A percentile compares a stretch with the other conserved stretches of the same genome.
Evolutionary conservation across 2,888 invertebrate species (phyloP).

Genomic region (Orgyia antiqua): DNA sequence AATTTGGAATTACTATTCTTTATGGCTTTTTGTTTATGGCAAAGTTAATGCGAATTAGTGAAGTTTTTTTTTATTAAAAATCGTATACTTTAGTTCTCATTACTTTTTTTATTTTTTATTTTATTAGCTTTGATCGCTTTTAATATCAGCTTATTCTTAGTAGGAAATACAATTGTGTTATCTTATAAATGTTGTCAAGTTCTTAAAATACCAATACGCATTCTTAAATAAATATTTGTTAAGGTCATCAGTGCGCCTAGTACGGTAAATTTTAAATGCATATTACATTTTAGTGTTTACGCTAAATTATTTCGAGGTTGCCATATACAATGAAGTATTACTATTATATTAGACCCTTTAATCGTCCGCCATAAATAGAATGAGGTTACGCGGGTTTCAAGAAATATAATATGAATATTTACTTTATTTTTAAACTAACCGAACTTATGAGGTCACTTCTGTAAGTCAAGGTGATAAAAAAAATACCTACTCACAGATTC

Average conservation of each 20-base stretch:
- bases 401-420: not conserved
- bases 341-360: slow-evolving; percentile 1
- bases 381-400: not conserved
- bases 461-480: not conserved
- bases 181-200: too few relatives aligned
- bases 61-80: too few relatives aligned
- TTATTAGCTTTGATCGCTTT: too few relatives aligned
- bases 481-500: too few relatives aligned
- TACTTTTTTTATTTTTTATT: too few relatives aligned
- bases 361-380: not conserved
- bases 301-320: slow-evolving; percentile 14
- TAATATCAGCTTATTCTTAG: too few relatives aligned
- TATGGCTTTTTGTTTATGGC: too few relatives aligned
- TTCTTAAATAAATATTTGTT: slow-evolving; percentile 2
- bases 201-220: slow-evolving; percentile 1
- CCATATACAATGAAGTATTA: slow-evolving; percentile 5
- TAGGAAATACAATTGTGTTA: too few relatives aligned
- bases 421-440: not conserved
- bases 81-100: too few relatives aligned
- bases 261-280: not conserved
- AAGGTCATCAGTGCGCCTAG: slow-evolving; percentile 9
- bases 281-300: slow-evolving; percentile 1
- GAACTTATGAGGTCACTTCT: not conserved
- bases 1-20: too few relatives aligned
- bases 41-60: too few relatives aligned